Percentiles rank a stretch among this genome's conserved stretches.
Evolutionary conservation across 1,140 invertebrate species (phyloP).

Genomic region (Hermetia illucens): DNA sequence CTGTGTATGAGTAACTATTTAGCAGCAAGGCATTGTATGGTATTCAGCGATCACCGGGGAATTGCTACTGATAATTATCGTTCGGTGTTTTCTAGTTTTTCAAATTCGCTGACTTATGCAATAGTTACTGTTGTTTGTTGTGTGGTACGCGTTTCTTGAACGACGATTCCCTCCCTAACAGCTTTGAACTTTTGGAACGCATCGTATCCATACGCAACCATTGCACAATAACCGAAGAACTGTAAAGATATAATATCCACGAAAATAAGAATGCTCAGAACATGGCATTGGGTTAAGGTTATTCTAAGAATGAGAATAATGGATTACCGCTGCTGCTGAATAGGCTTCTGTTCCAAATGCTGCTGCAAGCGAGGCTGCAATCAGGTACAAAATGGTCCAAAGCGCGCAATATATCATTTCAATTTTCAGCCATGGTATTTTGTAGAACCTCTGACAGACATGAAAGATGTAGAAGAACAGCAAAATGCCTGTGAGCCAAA

Average conservation of each 20-base stretch:
- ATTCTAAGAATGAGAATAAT: constrained; percentile 1
- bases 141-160: constrained; percentile 54
- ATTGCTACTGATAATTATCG: too few species aligned
- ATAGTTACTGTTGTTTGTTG: constrained; percentile 23
- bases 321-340: constrained; percentile 53
- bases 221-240: constrained; percentile 69
- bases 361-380: constrained; percentile 49
- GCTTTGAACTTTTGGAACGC: constrained; percentile 58
- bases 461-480: constrained; percentile 74
- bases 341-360: constrained; percentile 38
- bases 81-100: too few species aligned
- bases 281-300: constrained; percentile 1
- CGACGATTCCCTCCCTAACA: constrained; percentile 46
- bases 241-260: too few species aligned
- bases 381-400: constrained; percentile 55
- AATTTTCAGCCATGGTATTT: constrained; percentile 75
- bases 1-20: too few species aligned
- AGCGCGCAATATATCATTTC: constrained; percentile 61
- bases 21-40: too few species aligned
- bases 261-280: constrained; percentile 10
- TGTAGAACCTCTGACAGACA: constrained; percentile 68
- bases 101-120: constrained; percentile 1
- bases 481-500: constrained; percentile 70
- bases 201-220: constrained; percentile 61
- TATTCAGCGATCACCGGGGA: too few species aligned